Evolutionary conservation across 1,140 invertebrate genomes (phyloP).

Genomic region (Cardiocondyla obscurior): DNA sequence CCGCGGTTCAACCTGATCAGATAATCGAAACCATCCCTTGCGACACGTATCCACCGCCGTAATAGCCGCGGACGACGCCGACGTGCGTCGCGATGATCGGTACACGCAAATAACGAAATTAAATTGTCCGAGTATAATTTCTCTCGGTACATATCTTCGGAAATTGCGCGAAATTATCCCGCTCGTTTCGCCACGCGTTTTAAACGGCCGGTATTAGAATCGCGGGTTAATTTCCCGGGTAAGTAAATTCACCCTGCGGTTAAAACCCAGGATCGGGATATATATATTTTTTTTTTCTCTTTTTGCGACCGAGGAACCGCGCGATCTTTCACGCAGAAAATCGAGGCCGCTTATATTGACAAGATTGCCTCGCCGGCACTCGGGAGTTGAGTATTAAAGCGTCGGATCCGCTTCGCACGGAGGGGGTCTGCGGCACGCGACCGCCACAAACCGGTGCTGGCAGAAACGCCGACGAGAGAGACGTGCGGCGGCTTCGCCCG

Average conservation of each 20-base stretch:
- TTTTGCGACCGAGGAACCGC: not conserved
- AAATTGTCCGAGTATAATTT: not conserved
- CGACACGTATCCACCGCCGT: conserved; percentile 30
- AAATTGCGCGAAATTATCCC: not conserved
- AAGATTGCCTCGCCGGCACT: conserved; percentile 1
- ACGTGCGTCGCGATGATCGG: too few relatives aligned
- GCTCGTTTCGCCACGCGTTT: not conserved
- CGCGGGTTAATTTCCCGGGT: conserved; percentile 38
- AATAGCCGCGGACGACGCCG: not conserved
- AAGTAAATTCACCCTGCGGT: not conserved
- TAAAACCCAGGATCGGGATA: not conserved
- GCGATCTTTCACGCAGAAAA: not conserved
- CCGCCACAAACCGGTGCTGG: conserved; percentile 57
- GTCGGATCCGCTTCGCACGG: not conserved
- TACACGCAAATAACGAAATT: not conserved
- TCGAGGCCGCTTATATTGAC: conserved; percentile 18
- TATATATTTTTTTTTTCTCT: too few relatives aligned
- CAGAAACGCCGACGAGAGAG: conserved; percentile 36
- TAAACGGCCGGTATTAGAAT: not conserved
- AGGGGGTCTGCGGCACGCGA: conserved; percentile 65
- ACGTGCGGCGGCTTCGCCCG: conserved; percentile 34
- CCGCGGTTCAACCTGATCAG: conserved; percentile 73
- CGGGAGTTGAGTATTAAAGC: not conserved
- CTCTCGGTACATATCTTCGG: not conserved
- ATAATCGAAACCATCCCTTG: conserved; percentile 62